Evolutionary conservation across 2,888 invertebrate genomes (phyloP).

Genomic region (Glaucopsyche alexis): DNA sequence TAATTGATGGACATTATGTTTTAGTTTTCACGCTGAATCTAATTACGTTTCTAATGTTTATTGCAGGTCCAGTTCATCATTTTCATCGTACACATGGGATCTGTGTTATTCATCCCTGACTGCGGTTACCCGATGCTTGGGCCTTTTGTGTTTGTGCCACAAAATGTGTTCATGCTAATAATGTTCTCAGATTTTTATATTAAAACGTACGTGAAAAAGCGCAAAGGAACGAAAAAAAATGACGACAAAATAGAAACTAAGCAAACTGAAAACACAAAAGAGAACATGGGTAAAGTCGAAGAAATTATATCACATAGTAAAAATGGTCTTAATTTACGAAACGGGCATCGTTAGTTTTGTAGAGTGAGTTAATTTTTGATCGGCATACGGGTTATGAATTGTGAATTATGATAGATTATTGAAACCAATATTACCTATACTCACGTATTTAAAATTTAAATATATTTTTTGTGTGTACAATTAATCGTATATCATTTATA

Average conservation of each 20-base stretch:
- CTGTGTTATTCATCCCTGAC: slow-evolving; percentile 66
- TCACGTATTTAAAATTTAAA: neutral
- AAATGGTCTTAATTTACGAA: neutral
- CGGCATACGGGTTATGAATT: no score
- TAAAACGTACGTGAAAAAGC: slow-evolving; percentile 77
- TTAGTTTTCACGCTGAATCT: neutral
- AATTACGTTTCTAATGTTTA: neutral
- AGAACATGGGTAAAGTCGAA: neutral
- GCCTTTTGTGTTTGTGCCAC: slow-evolving; percentile 79
- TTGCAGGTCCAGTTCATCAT: slow-evolving; percentile 83
- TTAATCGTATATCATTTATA: no score
- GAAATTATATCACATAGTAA: neutral
- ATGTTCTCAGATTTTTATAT: slow-evolving; percentile 85
- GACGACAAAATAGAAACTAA: slow-evolving; percentile 31
- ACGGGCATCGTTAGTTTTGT: neutral
- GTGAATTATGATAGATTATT: neutral
- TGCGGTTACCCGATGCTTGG: slow-evolving; percentile 81
- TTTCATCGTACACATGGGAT: slow-evolving; percentile 76
- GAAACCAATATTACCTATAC: neutral
- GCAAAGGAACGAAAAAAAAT: neutral
- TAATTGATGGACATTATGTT: neutral
- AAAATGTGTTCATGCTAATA: slow-evolving; percentile 83
- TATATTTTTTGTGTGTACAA: no score
- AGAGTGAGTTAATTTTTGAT: neutral
- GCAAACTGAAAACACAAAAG: neutral